A percentile compares a stretch with the other conserved stretches of the same genome.
phyloP scores from a whole-genome alignment of 1,140 invertebrate genomes.

The Drosophila mojavensis region DNA sequence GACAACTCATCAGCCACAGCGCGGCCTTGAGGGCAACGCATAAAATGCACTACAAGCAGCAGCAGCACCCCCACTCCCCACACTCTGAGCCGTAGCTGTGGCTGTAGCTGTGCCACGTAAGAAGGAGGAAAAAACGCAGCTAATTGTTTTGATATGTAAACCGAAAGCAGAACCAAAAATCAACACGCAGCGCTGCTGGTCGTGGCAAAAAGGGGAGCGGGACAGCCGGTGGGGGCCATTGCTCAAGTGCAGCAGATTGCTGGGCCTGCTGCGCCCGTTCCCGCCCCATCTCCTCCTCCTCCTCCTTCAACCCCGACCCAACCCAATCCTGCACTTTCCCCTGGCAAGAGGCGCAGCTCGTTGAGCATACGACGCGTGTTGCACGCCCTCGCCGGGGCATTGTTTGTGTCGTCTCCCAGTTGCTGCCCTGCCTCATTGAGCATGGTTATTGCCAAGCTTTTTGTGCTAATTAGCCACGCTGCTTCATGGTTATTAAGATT shows the following conservation, averaged over 20 bases:
- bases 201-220: background rate
- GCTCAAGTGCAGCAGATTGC: constrained; percentile 48
- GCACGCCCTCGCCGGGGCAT: constrained; percentile 66
- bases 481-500: constrained; percentile 84
- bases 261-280: background rate
- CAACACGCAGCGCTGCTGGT: constrained; percentile 64
- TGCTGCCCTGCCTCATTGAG: constrained; percentile 74
- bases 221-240: background rate
- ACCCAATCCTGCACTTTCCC: background rate
- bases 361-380: constrained; percentile 81
- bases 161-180: constrained; percentile 75
- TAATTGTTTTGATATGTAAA: constrained; percentile 82
- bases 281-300: background rate
- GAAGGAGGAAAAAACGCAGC: constrained; percentile 36
- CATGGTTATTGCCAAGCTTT: constrained; percentile 83
- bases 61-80: background rate
- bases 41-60: constrained; percentile 64
- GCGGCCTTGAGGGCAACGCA: constrained; percentile 68
- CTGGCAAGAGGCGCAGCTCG: constrained; percentile 38
- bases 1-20: constrained; percentile 67
- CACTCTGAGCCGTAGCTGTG: background rate
- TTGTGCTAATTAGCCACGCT: constrained; percentile 84
- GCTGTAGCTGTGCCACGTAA: background rate
- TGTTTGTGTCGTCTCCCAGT: constrained; percentile 45
- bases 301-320: no score